A percentile compares a stretch with the other conserved stretches of the same genome.
Conservation (phyloP, 2,888 invertebrate species). For the Candidula unifasciata region DNA sequence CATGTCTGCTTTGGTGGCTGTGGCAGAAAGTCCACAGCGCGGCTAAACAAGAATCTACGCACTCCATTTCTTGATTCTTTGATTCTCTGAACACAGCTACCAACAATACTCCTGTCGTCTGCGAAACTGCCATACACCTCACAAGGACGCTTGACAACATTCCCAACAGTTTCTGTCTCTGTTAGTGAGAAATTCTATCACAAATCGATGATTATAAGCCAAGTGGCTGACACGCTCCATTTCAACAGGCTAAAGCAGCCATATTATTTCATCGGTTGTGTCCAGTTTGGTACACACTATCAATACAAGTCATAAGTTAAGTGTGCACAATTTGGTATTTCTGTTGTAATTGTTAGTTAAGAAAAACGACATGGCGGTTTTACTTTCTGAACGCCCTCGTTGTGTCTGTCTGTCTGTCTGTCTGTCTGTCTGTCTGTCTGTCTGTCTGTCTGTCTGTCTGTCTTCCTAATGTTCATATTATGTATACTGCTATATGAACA, state of each 20-base stretch:
- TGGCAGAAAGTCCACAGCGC: background rate
- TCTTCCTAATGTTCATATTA: too few relatives aligned
- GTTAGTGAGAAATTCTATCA: slow-evolving; percentile 2
- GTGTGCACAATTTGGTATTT: background rate
- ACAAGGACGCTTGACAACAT: background rate
- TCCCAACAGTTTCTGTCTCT: slow-evolving; percentile 15
- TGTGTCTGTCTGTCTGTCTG: background rate
- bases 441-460: too few relatives aligned
- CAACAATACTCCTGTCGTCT: background rate
- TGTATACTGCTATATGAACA: too few relatives aligned
- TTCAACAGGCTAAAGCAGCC: background rate
- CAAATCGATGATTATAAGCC: background rate
- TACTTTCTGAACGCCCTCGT: too few relatives aligned
- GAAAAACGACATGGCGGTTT: too few relatives aligned
- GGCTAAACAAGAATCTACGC: background rate
- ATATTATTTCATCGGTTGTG: background rate
- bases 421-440: too few relatives aligned
- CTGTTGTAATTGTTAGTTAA: background rate
- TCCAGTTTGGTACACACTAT: slow-evolving; percentile 4
- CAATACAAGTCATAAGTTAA: background rate
- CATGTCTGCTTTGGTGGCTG: background rate
- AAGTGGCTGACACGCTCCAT: slow-evolving; percentile 6
- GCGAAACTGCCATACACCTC: background rate
- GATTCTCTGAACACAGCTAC: background rate
- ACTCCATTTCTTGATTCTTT: slow-evolving; percentile 12